These are phyloP conservation scores for Percopsis transmontana DNA, from an alignment of 2,113 vertebrate species.

Conservation along the genomic window DNA sequence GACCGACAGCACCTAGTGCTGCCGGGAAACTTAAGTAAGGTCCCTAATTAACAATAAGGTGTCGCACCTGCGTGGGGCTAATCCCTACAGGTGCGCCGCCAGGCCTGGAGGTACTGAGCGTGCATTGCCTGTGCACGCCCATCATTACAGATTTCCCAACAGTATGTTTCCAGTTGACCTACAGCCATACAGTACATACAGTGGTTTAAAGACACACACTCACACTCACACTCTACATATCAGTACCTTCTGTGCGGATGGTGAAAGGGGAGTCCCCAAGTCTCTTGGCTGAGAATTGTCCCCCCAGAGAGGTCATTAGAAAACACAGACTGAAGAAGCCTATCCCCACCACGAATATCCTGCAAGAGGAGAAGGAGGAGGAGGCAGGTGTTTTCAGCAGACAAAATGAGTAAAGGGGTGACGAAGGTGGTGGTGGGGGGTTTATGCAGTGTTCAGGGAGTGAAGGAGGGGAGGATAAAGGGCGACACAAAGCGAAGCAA, in stretches of 20 bases:
- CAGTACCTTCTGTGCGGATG: conserved; percentile 93
- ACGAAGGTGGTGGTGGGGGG: not conserved
- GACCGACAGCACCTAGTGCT: no score
- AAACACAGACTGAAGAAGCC: conserved; percentile 99
- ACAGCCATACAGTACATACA: not conserved
- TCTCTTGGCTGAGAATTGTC: conserved; percentile 94
- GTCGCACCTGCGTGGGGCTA: no score
- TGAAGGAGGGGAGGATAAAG: conserved; percentile 2
- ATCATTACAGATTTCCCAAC: not conserved
- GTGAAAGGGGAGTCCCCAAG: conserved; percentile 94
- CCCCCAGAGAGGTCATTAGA: conserved; percentile 97
- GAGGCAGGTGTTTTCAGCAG: conserved; percentile 2
- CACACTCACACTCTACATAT: conserved; percentile 19
- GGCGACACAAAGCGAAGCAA: not conserved
- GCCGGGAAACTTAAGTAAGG: no score
- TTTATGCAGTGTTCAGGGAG: not conserved
- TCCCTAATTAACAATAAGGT: no score
- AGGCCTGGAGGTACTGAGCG: no score
- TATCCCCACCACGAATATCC: conserved; percentile 95
- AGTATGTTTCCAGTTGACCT: not conserved
- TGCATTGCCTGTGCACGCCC: not conserved
- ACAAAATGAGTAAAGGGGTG: not conserved
- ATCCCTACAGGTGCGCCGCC: no score
- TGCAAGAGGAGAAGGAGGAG: conserved; percentile 63
- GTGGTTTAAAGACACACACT: conserved; percentile 6